Evolutionary conservation across 2,113 vertebrate species (phyloP), one percentile per base, ranked within the genome.

Genomic region (Megaceryle maxima): DNA sequence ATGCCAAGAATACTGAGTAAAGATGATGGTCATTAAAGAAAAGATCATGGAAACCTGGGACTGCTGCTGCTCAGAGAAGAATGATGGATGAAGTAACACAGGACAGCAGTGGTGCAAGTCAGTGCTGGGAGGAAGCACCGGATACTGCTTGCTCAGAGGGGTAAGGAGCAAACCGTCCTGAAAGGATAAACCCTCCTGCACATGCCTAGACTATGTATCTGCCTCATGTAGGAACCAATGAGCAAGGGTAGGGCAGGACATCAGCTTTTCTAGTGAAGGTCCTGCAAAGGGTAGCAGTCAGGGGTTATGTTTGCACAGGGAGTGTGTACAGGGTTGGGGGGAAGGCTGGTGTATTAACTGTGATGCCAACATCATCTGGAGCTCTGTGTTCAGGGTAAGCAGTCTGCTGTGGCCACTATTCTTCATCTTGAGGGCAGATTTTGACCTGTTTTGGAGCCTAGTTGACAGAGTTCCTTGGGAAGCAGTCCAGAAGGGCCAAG

Each of bases 301-400:
- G 7, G 25, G 15, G 2, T 2, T 41, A 28, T 0, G 4, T 37
- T 37, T 37, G 37, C 39, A n/a, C 20, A 51, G 33, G 24, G 41
- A 13, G 9, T 2, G 17, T 31, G 55, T 8, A 13, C 1, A 25
- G 10, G 14, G 21, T 4, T 1, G 3, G 4, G 25, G 4, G 21
- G 8, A 28, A 82, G 39, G 46, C 46, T 56, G 48, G 22, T 2
- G 3, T 12, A 22, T 37, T 56, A 29, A 9, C 31, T 72, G 59
- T 33, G 69, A 43, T 76, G 26, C 16, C 51, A 37, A 15, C n/a
- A 72, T 12, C 41, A 94, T 11, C 21, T 48, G 21, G 14, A 72
- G 26, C 18, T 72, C 69, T 51, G 53, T 15, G 44, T 44, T 70
- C 26, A 59, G 39, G 43, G 43, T 39, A 74, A 88, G 37, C 10